Conservation (phyloP, 2,888 invertebrate genomes). For the Euplagia quadripunctaria region DNA sequence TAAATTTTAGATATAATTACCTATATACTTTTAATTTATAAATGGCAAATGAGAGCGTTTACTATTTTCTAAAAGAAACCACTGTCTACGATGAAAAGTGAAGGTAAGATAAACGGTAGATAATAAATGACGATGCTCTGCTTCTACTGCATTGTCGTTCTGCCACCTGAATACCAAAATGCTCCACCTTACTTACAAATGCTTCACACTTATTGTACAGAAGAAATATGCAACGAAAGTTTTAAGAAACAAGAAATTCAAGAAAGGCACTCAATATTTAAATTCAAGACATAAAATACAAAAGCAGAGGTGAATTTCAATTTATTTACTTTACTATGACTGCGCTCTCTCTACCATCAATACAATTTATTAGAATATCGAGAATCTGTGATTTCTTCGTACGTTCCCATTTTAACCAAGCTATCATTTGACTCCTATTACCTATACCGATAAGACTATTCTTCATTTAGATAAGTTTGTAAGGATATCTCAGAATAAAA, state of each 20-base stretch:
- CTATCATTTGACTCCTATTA: not conserved
- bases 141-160: not conserved
- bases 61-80: not conserved
- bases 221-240: constrained; percentile 14
- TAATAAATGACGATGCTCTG: too few species aligned
- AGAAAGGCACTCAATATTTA: constrained; percentile 13
- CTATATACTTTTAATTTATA: not conserved
- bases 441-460: not conserved
- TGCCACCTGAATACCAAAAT: not conserved
- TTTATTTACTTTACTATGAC: not conserved
- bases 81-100: not conserved
- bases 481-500: not conserved
- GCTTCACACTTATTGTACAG: constrained; percentile 9
- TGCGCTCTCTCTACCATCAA: not conserved
- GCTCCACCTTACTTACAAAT: not conserved
- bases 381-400: not conserved
- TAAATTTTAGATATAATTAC: not conserved
- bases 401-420: not conserved
- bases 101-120: not conserved
- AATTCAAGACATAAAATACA: constrained; percentile 17
- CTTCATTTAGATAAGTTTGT: not conserved
- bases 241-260: constrained; percentile 11
- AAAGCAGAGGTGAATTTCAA: constrained; percentile 13
- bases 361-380: not conserved
- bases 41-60: not conserved